Evolutionary conservation across 2,113 vertebrate genomes (phyloP).

Genomic region (Ochotona curzoniae): DNA sequence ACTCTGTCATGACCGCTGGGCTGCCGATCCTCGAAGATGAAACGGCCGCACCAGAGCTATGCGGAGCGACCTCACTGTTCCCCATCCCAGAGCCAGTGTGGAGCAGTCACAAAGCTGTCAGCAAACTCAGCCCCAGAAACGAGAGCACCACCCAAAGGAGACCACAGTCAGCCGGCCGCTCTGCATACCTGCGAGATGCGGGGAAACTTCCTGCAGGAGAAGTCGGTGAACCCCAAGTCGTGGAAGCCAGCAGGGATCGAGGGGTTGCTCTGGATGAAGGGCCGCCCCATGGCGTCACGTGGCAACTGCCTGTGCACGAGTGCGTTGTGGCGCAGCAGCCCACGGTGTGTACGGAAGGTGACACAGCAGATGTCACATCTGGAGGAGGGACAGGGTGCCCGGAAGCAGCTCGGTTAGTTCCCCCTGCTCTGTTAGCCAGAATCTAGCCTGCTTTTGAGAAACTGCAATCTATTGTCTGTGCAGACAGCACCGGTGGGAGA

Average conservation of each 20-base stretch:
- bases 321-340: constrained; percentile 95
- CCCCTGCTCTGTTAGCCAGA: not conserved
- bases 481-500: not conserved
- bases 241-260: constrained; percentile 98
- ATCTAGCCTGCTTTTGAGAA: not conserved
- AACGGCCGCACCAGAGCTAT: too few species aligned
- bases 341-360: constrained; percentile 95
- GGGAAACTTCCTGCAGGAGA: constrained; percentile 97
- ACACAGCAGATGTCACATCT: constrained; percentile 98
- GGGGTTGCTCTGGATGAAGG: constrained; percentile 99
- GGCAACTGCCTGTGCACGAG: constrained; percentile 96
- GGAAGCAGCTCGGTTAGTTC: not conserved
- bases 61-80: not conserved
- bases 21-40: too few species aligned
- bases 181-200: constrained; percentile 95
- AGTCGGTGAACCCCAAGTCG: constrained; percentile 97
- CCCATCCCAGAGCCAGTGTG: not conserved
- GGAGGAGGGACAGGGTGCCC: not conserved
- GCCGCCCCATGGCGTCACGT: constrained; percentile 92
- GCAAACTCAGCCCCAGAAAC: not conserved
- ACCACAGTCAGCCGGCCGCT: not conserved
- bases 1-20: too few species aligned
- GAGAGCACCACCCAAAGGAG: too few species aligned
- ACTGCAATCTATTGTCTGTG: not conserved
- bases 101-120: too few species aligned